A percentile compares a stretch with the other conserved stretches of the same genome.
phyloP scores from a whole-genome alignment of 2,113 vertebrate species.

The Phalacrocorax aristotelis region DNA sequence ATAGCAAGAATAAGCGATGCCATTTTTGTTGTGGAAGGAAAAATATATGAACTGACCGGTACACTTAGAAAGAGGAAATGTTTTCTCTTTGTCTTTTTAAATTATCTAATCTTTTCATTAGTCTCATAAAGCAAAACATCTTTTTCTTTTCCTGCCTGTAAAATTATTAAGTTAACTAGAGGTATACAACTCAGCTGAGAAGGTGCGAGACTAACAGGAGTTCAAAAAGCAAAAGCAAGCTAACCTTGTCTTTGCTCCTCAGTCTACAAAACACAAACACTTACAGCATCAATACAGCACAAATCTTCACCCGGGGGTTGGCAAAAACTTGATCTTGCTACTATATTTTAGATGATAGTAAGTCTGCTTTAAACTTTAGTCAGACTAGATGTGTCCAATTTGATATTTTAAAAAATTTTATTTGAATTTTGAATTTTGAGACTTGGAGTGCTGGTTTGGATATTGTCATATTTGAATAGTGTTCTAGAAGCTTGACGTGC shows the following conservation, averaged over 20 bases:
- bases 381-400: not conserved
- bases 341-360: not conserved
- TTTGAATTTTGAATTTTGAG: not conserved
- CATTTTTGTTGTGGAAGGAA: not conserved
- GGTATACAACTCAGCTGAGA: not conserved
- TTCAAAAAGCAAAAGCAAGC: not conserved
- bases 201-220: not conserved
- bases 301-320: not conserved
- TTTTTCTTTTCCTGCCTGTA: not conserved
- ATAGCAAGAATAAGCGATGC: not conserved
- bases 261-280: not conserved
- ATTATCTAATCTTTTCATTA: not conserved
- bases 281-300: not conserved
- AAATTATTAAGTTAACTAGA: not conserved
- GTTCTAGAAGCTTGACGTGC: not conserved
- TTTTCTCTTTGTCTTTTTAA: not conserved
- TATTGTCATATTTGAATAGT: not conserved
- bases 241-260: not conserved
- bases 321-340: not conserved
- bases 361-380: not conserved
- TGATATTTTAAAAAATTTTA: not conserved
- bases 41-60: not conserved
- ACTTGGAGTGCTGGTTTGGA: not conserved
- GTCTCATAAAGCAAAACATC: not conserved
- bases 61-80: not conserved